Conservation (phyloP, 1,140 invertebrate species). For the Euschistus heros region DNA sequence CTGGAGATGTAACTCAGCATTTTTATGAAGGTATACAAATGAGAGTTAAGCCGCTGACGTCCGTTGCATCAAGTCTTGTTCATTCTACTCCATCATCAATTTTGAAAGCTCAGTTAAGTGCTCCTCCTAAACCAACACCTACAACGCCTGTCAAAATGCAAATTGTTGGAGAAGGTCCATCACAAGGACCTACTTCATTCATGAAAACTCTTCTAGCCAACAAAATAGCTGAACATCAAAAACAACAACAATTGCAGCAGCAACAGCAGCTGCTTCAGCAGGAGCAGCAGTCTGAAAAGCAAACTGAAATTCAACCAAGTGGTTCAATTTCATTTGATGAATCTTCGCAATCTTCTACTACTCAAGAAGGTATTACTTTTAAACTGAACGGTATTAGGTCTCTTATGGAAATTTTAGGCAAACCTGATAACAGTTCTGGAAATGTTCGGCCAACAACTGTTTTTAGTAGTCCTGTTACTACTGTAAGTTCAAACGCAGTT, state of each 20-base stretch:
- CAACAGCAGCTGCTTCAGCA: neutral
- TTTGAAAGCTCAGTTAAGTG: conserved; percentile 63
- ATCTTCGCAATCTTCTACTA: neutral
- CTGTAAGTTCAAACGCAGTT: neutral
- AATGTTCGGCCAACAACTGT: neutral
- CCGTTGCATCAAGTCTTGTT: conserved; percentile 23
- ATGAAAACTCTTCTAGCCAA: conserved; percentile 78
- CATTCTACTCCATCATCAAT: conserved; percentile 50
- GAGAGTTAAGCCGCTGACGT: conserved; percentile 39
- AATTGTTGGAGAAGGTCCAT: conserved; percentile 33
- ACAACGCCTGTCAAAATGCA: conserved; percentile 26
- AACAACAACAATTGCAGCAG: conserved; percentile 4
- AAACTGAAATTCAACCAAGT: neutral
- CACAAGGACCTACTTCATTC: conserved; percentile 47
- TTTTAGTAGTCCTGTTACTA: neutral
- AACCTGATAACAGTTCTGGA: neutral
- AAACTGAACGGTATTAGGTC: conserved; percentile 8
- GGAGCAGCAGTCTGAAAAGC: neutral
- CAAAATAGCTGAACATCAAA: conserved; percentile 48
- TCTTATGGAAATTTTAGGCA: conserved; percentile 1
- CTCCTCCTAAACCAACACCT: conserved; percentile 48
- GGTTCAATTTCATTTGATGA: conserved; percentile 1
- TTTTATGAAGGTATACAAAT: conserved; percentile 66
- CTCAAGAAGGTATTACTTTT: conserved; percentile 3
- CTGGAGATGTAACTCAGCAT: conserved; percentile 38